A percentile compares a stretch with the other conserved stretches of the same genome.
phyloP scores from a whole-genome alignment of 1,140 invertebrate species.

The Drosophila punjabiensis region DNA sequence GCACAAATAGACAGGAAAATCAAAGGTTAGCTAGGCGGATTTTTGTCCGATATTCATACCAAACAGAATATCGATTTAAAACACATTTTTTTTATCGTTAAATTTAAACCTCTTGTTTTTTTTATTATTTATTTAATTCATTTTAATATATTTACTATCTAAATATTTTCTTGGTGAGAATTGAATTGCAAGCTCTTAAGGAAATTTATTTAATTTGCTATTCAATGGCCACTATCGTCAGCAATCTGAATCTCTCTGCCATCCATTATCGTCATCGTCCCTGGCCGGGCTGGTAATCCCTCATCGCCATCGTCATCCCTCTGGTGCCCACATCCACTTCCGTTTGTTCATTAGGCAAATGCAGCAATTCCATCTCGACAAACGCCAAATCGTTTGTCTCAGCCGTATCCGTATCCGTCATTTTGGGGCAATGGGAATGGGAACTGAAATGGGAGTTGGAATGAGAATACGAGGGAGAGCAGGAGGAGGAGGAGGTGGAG shows the following conservation, averaged over 20 bases:
- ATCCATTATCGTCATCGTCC: slow-evolving; percentile 20
- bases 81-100: too few relatives aligned
- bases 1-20: not conserved
- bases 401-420: slow-evolving; percentile 38
- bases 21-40: too few relatives aligned
- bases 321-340: slow-evolving; percentile 30
- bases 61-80: too few relatives aligned
- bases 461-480: not conserved
- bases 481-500: not conserved
- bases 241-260: slow-evolving; percentile 7
- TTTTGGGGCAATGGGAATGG: slow-evolving; percentile 13
- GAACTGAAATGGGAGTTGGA: slow-evolving; percentile 1
- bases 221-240: slow-evolving; percentile 1
- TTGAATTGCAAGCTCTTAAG: not conserved
- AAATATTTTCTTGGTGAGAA: not conserved
- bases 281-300: slow-evolving; percentile 8
- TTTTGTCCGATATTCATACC: too few relatives aligned
- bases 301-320: slow-evolving; percentile 31
- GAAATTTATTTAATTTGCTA: slow-evolving; percentile 3
- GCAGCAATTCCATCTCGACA: slow-evolving; percentile 64
- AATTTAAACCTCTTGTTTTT: too few relatives aligned
- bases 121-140: not conserved
- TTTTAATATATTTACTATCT: not conserved
- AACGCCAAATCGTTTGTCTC: slow-evolving; percentile 70
- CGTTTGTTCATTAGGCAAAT: slow-evolving; percentile 63